These are phyloP conservation scores for Camponotus pennsylvanicus DNA, from an alignment of 1,140 invertebrate species.

Conservation along the genomic window DNA sequence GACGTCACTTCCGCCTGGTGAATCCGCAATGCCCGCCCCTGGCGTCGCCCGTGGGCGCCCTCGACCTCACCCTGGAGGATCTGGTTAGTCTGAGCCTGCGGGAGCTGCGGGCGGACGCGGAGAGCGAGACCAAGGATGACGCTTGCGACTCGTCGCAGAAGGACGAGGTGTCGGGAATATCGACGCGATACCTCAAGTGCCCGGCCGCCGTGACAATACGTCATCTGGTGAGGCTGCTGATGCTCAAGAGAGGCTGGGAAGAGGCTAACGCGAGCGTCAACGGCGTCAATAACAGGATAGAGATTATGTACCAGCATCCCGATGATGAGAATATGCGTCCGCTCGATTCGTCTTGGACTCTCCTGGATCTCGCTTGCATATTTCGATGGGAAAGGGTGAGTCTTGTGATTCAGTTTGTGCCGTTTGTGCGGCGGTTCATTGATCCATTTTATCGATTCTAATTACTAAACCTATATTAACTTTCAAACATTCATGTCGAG, in stretches of 20 bases:
- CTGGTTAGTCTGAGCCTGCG: conserved; percentile 81
- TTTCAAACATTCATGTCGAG: not conserved
- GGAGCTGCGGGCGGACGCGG: conserved; percentile 68
- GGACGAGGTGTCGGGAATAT: conserved; percentile 18
- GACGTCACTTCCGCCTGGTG: conserved; percentile 78
- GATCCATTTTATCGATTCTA: not conserved
- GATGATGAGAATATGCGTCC: conserved; percentile 26
- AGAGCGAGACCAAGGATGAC: conserved; percentile 11
- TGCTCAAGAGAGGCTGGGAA: conserved; percentile 83
- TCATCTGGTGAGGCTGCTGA: conserved; percentile 80
- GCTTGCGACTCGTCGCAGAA: conserved; percentile 10
- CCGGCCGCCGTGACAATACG: conserved; percentile 82
- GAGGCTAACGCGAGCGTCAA: conserved; percentile 65
- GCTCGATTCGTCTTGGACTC: conserved; percentile 81
- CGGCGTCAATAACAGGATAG: conserved; percentile 76
- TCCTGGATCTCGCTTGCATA: conserved; percentile 81
- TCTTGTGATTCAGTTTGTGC: conserved; percentile 11
- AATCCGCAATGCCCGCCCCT: conserved; percentile 80
- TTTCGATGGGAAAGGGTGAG: conserved; percentile 83
- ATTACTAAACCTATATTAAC: not conserved
- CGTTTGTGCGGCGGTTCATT: not conserved
- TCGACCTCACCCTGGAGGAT: conserved; percentile 80
- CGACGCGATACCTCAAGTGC: conserved; percentile 80
- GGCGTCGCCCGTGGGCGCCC: conserved; percentile 76
- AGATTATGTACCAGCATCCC: conserved; percentile 76